Evolutionary conservation across 1,140 invertebrate genomes (phyloP).

Genomic region (Helicoverpa armigera): DNA sequence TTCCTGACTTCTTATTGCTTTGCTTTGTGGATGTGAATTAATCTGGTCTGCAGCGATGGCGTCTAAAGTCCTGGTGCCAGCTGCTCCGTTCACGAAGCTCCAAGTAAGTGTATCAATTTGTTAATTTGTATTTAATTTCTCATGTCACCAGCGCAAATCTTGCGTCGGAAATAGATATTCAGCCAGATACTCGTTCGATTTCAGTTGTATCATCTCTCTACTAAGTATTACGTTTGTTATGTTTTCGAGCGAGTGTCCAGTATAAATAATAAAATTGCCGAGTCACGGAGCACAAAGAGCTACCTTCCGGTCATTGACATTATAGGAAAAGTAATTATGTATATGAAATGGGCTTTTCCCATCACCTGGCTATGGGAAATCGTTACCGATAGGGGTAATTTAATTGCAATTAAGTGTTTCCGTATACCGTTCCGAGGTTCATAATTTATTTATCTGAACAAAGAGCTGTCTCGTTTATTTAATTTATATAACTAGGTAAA

Average conservation of each 20-base stretch:
- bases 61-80: slow-evolving; percentile 81
- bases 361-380: slow-evolving; percentile 26
- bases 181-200: slow-evolving; percentile 14
- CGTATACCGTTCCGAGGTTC: not conserved
- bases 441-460: slow-evolving; percentile 25
- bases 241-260: slow-evolving; percentile 2
- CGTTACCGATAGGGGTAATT: slow-evolving; percentile 29
- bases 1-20: slow-evolving; percentile 36
- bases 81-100: slow-evolving; percentile 76
- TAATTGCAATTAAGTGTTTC: slow-evolving; percentile 13
- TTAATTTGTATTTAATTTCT: slow-evolving; percentile 31
- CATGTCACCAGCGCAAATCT: slow-evolving; percentile 10
- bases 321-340: slow-evolving; percentile 59
- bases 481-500: not conserved
- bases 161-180: slow-evolving; percentile 27
- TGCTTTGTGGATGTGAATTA: slow-evolving; percentile 38
- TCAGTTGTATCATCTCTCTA: not conserved
- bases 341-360: slow-evolving; percentile 58
- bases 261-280: slow-evolving; percentile 37
- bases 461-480: slow-evolving; percentile 8
- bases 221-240: not conserved
- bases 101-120: slow-evolving; percentile 67
- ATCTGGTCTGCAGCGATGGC: slow-evolving; percentile 67
- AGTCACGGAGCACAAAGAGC: slow-evolving; percentile 47
- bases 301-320: slow-evolving; percentile 61